Evolutionary conservation across 2,113 vertebrate species (phyloP), one percentile per base, ranked within the genome.

Genomic region (Thinocorus orbignyianus): DNA sequence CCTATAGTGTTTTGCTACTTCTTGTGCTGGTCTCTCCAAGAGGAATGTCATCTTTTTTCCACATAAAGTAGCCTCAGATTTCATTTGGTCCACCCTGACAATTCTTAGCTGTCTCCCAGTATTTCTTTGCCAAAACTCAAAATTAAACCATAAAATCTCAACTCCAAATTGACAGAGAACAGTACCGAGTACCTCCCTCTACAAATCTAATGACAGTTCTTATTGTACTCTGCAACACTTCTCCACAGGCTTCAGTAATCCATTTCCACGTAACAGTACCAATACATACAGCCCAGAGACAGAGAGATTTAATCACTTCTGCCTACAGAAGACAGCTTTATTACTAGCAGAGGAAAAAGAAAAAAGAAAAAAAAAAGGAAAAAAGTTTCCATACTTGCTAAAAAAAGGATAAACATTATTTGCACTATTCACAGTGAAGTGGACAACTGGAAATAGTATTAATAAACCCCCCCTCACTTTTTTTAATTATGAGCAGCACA

Each of bases 171-270:
- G 79, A 93, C 81, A 52, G 77, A 89, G 88, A 96, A 88, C 7
- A 82, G 84, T 61, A 73, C 11, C 25, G 70, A 1, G 26, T 77
- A 54, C 96, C 89, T 71, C 94, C 90, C 69, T 96, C 89, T 92
- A 84, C 92, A 93, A 90, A 84, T 65, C 93, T 97, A 94, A 93
- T 96, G 97, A 97, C 96, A 95, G 90, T 88, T 93, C 72, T 54
- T 78, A 83, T 96, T 88, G 88, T 97, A 37, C 96, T 91, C 90
- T 93, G 95, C 92, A 96, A 95, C 95, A 96, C 98, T 93, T 76
- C 89, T 92, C 90, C 86, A 82, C 58, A 84, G 58, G 24, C 85
- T 94, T 92, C 58, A 97, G 97, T 98, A 98, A 98, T 98, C 98
- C 96, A 94, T 98, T 97, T 98, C 97, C 90, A 96, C 90, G 97